Base-by-base conservation (phyloP, 2,113 vertebrate species). In the Neofelis nebulosa region DNA sequence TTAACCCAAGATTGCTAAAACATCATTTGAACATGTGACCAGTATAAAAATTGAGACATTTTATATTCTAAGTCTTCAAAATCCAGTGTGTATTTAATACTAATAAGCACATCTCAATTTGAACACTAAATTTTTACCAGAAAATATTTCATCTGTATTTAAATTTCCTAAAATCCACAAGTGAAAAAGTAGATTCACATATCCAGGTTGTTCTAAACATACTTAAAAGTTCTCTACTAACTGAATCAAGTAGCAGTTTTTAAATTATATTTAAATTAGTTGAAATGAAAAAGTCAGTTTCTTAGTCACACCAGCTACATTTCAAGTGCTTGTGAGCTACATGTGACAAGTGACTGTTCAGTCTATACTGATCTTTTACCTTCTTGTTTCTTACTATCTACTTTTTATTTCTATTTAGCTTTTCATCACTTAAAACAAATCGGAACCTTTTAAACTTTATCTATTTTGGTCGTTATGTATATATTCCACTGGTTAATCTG, bases 71-170 rank as follows among this genome's bases (percentile, higher is more conserved):
- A 82, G 45, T 48, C 52, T 65, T 82, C 31, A 92, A 73, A 96
- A 74, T 52, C 83, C 57, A 31, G 12, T 85, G 27, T 66, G 13
- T 80, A 36, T 92, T 73, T 95, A 65, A 74, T 52, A 91, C 1
- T 71, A 52, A 61, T 45, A 69, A 92, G 45, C 12, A 57, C 27
- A 88, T 82, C 45, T 96, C 25, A 84, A 71, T 69, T 6, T 38
- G 73, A 71, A 86, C 41, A 63, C 38, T 91, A 95, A 55, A 93
- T 88, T 88, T 86, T 69, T 52, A 94, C 23, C 29, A 66, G 78
- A n/a, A 96, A 82, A 45, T 66, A 68, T 48, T 10, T 93, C 3
- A 74, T 36, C 12, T 29, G 13, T 89, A 91, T 76, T 91, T 91
- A 76, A 31, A 76, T 66, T 55, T 95, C 57, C 84, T 36, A n/a